Evolutionary conservation across 2,113 vertebrate species (phyloP).

Genomic region (Psettodes erumei): DNA sequence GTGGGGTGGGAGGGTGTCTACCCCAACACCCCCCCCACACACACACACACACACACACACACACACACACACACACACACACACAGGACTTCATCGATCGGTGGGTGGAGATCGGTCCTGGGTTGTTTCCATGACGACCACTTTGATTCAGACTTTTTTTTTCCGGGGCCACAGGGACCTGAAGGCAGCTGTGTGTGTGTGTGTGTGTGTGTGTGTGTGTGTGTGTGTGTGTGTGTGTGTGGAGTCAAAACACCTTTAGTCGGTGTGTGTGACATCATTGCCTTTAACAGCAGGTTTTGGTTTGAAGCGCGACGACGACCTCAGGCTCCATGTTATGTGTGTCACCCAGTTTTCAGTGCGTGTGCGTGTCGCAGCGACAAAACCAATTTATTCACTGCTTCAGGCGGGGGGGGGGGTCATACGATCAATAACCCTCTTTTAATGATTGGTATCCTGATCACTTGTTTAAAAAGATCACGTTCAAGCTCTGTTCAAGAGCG

Average conservation of each 20-base stretch:
- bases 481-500: too few species aligned
- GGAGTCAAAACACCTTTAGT: too few species aligned
- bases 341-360: too few species aligned
- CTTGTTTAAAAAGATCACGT: neutral
- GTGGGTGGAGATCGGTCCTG: slow-evolving; percentile 67
- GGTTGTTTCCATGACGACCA: slow-evolving; percentile 72
- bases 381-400: slow-evolving; percentile 45
- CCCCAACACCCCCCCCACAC: neutral
- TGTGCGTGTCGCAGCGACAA: slow-evolving; percentile 48
- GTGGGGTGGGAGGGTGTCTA: slow-evolving; percentile 27
- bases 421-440: slow-evolving; percentile 16
- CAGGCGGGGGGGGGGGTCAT: slow-evolving; percentile 20
- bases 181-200: too few species aligned
- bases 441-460: neutral
- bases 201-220: too few species aligned
- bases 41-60: slow-evolving; percentile 13
- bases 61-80: slow-evolving; percentile 33
- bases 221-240: too few species aligned
- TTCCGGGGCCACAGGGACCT: too few species aligned
- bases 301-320: too few species aligned
- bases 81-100: slow-evolving; percentile 64
- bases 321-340: slow-evolving; percentile 21
- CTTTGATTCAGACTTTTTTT: slow-evolving; percentile 66
- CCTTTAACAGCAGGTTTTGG: too few species aligned
- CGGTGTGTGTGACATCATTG: too few species aligned